Base-by-base conservation (phyloP, 2,113 vertebrate species). In the Euleptes europaea region DNA sequence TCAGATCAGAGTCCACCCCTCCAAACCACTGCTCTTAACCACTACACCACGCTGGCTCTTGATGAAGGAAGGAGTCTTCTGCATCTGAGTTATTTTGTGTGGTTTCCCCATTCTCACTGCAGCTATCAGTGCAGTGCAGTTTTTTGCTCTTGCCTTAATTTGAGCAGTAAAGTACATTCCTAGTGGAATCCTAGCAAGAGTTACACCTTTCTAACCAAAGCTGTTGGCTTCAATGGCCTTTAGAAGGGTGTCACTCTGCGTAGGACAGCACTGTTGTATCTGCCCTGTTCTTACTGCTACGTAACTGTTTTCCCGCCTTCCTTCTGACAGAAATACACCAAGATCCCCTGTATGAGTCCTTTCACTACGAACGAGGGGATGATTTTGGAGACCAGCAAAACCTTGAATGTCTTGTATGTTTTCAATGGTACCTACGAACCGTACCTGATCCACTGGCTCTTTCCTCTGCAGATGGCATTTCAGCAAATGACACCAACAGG, bases 401-500 rank as follows among this genome's bases (percentile, higher is more conserved):
- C 87, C 60, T 84, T 93, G 54, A 93, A 91, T 38, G 31, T 92
- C 21, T 69, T 92, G 1, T 93, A 89, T 38, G 90, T 93, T 71
- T 91, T 88, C 73, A 89, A 71, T 67, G 78, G 87, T 17, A 66
- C 57, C 31, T 93, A 89, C 83, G 89, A 93, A 60, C 86, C 90
- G 11, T 85, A 90, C 66, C 79, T 89, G 8, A 89, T 93, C 49
- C 73, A 86, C 70, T 88, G 92, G 90, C 89, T 93, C 40, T 92
- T 93, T 49, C 90, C 92, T 40, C 70, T 90, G 38, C 92, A 93
- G 80, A 78, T 92, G 28, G 88, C 89, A 70, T 93, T 90, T 49
- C 78, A 80, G 31, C 84, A 89, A 82, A 54, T 44, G 54, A 33
- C 70, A 38, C 13, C 75, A 26, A 88, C 72, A 88, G 89, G 90